phyloP scores from a whole-genome alignment of 2,113 vertebrate genomes.

The Amia ocellicauda region DNA sequence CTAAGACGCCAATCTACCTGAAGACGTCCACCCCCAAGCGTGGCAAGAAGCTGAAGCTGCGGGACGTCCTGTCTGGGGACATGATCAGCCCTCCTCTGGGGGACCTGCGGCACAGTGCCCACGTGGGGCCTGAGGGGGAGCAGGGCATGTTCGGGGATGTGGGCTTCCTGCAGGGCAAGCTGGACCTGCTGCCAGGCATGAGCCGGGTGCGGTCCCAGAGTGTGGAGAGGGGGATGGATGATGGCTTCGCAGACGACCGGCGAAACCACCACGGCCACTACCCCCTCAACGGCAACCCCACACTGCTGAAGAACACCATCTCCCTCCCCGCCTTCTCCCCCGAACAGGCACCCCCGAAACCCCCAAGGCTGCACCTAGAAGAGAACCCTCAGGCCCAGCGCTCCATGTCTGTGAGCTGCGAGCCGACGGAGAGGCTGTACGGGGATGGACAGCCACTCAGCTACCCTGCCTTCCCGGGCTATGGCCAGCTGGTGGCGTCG shows the following conservation, averaged over 20 bases:
- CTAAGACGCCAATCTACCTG: slow-evolving; percentile 78
- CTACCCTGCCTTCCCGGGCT: slow-evolving; percentile 43
- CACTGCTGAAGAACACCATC: slow-evolving; percentile 65
- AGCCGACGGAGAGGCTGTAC: slow-evolving; percentile 26
- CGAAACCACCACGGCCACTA: slow-evolving; percentile 44
- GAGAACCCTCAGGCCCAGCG: slow-evolving; percentile 44
- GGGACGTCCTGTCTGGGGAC: slow-evolving; percentile 71
- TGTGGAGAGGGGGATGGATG: slow-evolving; percentile 36
- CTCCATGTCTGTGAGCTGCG: slow-evolving; percentile 47
- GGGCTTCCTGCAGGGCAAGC: slow-evolving; percentile 70
- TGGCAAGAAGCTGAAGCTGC: slow-evolving; percentile 65
- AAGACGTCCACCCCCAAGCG: slow-evolving; percentile 70
- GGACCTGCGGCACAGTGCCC: slow-evolving; percentile 74
- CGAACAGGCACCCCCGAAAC: slow-evolving; percentile 73
- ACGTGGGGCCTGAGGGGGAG: slow-evolving; percentile 66
- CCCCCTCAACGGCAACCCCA: slow-evolving; percentile 32
- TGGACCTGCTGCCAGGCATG: slow-evolving; percentile 63
- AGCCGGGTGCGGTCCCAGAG: slow-evolving; percentile 44
- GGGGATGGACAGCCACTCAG: slow-evolving; percentile 51
- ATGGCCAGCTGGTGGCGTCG: slow-evolving; percentile 52
- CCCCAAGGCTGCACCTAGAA: slow-evolving; percentile 70
- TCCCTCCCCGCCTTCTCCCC: slow-evolving; percentile 68
- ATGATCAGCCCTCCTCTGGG: slow-evolving; percentile 80
- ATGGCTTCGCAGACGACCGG: background rate
- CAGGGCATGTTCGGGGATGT: slow-evolving; percentile 77